These are phyloP conservation scores for Lindbergichthys nudifrons DNA, from an alignment of 2,797 vertebrate species.

Conservation along the genomic window DNA sequence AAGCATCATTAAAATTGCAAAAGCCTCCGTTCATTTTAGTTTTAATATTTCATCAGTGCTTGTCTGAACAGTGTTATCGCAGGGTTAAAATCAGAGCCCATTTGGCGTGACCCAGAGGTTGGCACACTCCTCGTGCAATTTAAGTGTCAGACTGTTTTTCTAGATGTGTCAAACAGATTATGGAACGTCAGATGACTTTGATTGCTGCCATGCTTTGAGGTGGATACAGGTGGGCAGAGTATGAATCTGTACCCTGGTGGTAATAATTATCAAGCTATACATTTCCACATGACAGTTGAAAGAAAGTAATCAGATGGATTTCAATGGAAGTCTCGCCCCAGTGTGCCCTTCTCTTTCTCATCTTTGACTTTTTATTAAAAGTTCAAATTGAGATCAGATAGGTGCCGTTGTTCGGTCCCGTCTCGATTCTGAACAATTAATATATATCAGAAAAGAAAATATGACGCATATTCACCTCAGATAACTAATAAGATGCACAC, in stretches of 20 bases:
- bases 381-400: constrained; percentile 80
- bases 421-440: constrained; percentile 69
- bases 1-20: constrained; percentile 85
- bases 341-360: constrained; percentile 59
- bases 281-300: constrained; percentile 43
- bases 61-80: constrained; percentile 67
- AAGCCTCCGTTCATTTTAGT: constrained; percentile 68
- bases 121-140: constrained; percentile 55
- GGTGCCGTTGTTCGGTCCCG: constrained; percentile 52
- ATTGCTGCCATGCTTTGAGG: constrained; percentile 29
- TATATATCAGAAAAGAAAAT: constrained; percentile 70
- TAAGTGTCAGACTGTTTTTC: constrained; percentile 57
- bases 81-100: constrained; percentile 72
- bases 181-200: constrained; percentile 12
- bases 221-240: constrained; percentile 18
- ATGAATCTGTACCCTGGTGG: not conserved
- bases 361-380: constrained; percentile 79
- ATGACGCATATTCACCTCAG: constrained; percentile 64
- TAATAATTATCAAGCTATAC: constrained; percentile 25
- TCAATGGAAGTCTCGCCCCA: constrained; percentile 38
- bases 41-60: constrained; percentile 83
- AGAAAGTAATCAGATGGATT: constrained; percentile 58
- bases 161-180: constrained; percentile 52
- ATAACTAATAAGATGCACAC: constrained; percentile 75
- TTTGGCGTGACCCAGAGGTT: constrained; percentile 67